Evolutionary conservation across 2,797 vertebrate genomes (phyloP), one percentile per base, ranked within the genome.

Genomic region (Sebastes trivittatus): DNA sequence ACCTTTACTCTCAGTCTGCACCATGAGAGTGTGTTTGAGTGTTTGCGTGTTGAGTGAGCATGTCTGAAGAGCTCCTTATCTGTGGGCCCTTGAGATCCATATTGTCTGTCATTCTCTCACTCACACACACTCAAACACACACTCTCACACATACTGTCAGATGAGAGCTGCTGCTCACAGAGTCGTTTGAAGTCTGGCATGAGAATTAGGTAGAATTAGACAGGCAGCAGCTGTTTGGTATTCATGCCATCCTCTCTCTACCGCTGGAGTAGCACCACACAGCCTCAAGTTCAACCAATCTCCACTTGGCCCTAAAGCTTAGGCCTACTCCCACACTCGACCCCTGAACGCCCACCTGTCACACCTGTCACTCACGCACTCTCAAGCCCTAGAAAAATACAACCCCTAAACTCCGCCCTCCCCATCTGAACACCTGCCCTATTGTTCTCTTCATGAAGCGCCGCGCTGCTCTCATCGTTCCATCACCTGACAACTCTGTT

Each of bases 221-320:
- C 80, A 36, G 67, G 78, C 85, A 73, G 83, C 75, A 87, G 86
- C 88, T 91, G 86, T 91, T 94, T 92, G 74, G 82, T 91, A 94
- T 94, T 94, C 92, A 90, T 61, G 73, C 60, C 56, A 20, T 64
- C 74, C 63, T 78, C 89, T 11, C 42, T n/a, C 11, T 75, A 29
- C 66, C 16, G 2, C 80, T 68, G 49, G 78, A 84, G 79, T 72
- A 72, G 52, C 83, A 34, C 34, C 9, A 76, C 78, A 63, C 72
- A 74, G 54, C 77, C 72, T 83, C 70, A 54, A 23, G 84, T 80
- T 88, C 79, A 83, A 27, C 72, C 72, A 62, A 11, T 78, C 87
- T 83, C 72, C 32, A 52, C 74, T 23, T 64, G 68, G 34, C 67
- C 60, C 46, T 49, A 56, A 75, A 78, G 52, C 70, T 38, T 78